A percentile compares a stretch with the other conserved stretches of the same genome.
Conservation (phyloP, 1,140 invertebrate species). For the Bilobella aurantiaca region DNA sequence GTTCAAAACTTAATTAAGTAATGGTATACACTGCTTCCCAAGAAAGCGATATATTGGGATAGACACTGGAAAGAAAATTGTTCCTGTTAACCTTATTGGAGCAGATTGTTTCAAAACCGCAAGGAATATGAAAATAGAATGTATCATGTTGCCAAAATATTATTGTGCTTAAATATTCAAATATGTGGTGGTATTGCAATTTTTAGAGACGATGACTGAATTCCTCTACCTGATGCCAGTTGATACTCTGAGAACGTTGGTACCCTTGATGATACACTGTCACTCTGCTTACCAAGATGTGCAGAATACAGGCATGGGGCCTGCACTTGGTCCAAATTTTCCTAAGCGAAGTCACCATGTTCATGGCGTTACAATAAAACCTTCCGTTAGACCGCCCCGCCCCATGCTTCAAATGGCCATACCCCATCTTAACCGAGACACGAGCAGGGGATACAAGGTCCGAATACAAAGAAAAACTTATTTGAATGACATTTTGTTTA, state of each 20-base stretch:
- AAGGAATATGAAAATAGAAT: no score
- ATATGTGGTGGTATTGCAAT: slow-evolving; percentile 3
- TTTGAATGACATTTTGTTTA: no score
- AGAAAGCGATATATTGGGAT: no score
- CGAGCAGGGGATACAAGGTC: slow-evolving; percentile 41
- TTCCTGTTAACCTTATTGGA: no score
- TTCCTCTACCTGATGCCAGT: slow-evolving; percentile 68
- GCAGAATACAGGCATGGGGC: slow-evolving; percentile 38
- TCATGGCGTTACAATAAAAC: slow-evolving; percentile 34
- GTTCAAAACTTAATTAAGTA: no score
- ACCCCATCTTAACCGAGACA: slow-evolving; percentile 60
- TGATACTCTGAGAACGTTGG: slow-evolving; percentile 67
- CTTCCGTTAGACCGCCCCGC: slow-evolving; percentile 52
- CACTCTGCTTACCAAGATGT: slow-evolving; percentile 66
- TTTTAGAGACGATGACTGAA: slow-evolving; percentile 69
- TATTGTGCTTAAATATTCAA: no score
- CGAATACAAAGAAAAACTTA: no score
- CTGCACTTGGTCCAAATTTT: slow-evolving; percentile 30
- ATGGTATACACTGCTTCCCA: no score
- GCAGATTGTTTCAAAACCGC: no score
- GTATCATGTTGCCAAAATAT: background rate
- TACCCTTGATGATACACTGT: slow-evolving; percentile 71
- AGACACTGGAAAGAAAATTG: no score
- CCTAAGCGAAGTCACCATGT: slow-evolving; percentile 39
- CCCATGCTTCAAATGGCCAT: slow-evolving; percentile 83